Evolutionary conservation across 1,140 invertebrate species (phyloP), one percentile per base, ranked within the genome.

Genomic region (Aphaenogaster ashmeadi): DNA sequence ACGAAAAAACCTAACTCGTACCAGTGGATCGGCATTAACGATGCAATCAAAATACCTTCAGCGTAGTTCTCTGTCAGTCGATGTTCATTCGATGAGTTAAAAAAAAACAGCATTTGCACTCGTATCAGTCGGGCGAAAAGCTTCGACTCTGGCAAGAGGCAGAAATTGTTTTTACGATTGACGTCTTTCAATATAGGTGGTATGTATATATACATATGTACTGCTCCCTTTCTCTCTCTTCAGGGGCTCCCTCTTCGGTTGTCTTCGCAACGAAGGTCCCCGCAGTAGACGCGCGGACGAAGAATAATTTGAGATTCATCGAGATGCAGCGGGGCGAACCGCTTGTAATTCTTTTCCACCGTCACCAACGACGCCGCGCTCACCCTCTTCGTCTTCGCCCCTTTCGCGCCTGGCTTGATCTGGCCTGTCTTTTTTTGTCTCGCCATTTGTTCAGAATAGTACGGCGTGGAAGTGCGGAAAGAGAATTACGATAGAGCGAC

Each of bases 251-350:
- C 60, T 71, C 52, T 50, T 50, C 9, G 52, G 50, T n/a, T 60
- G n/a, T 60, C 80, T 79, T 33, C n/a, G 69, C n/a, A 81, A 85
- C 27, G 80, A 5, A 50, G 72, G 71, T 64, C 36, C 33, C 21
- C n/a, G 50, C 67, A 38, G 38, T 36, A 54, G 64, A 36, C 83
- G 58, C 33, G 77, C 83, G 77, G 71, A 69, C 58, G 84, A 93
- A 92, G 95, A 95, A 95, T 95, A 95, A 95, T 95, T 94, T 93
- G 90, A 94, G 93, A 95, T 95, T 95, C 94, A 95, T 95, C 93
- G 93, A 90, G 92, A 94, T 94, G 94, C 94, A 94, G 89, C 88
- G 87, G 89, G 91, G 92, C 93, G 92, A 94, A 91, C 92, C 93
- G 94, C 94, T 95, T 95, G 94, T 94, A 95, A 95, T 95, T 95